phyloP scores from a whole-genome alignment of 1,140 invertebrate genomes.

The Brachionus rotundiformis region DNA sequence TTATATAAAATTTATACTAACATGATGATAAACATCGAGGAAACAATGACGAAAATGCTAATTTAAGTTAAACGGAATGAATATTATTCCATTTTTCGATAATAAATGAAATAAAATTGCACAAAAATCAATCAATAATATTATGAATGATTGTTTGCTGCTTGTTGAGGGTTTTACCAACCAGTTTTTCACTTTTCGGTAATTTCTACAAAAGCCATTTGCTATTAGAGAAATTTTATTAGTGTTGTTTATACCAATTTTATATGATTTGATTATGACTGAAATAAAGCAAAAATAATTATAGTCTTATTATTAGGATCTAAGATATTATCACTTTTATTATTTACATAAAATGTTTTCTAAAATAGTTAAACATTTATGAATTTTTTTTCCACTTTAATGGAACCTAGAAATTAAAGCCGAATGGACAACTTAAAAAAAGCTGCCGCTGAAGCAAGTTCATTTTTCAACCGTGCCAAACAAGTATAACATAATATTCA shows the following conservation, averaged over 20 bases:
- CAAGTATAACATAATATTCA: not conserved
- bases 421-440: conserved; percentile 49
- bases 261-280: not conserved
- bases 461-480: conserved; percentile 50
- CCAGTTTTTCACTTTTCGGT: not conserved
- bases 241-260: not conserved
- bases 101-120: not conserved
- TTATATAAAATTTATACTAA: too few relatives aligned
- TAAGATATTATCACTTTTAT: too few relatives aligned
- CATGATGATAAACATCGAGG: not conserved
- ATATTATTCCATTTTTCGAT: conserved; percentile 1
- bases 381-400: too few relatives aligned
- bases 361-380: too few relatives aligned
- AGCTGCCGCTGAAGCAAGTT: conserved; percentile 25
- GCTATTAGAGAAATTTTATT: not conserved
- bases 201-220: not conserved
- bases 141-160: not conserved
- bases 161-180: not conserved
- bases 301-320: not conserved
- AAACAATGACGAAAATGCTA: conserved; percentile 20
- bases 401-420: too few relatives aligned
- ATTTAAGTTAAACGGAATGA: not conserved
- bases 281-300: not conserved
- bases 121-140: not conserved
- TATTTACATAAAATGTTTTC: not conserved